Evolutionary conservation across 2,888 invertebrate genomes (phyloP).

Genomic region (Buathra laborator): DNA sequence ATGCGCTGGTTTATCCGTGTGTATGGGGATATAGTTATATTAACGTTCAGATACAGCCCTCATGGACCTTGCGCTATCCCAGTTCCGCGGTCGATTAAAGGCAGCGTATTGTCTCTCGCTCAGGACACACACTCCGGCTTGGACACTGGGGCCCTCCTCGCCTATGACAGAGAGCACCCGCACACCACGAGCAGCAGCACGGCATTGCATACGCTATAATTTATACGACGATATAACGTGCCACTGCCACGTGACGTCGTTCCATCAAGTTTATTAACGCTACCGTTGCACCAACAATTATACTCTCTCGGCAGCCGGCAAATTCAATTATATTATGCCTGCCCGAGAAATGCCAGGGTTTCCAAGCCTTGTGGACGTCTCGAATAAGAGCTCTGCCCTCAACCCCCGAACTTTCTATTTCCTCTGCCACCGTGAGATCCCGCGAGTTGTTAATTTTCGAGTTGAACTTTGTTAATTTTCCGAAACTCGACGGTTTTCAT

Average conservation of each 20-base stretch:
- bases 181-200: slow-evolving; percentile 9
- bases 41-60: background rate
- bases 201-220: slow-evolving; percentile 49
- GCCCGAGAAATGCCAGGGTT: slow-evolving; percentile 26
- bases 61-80: background rate
- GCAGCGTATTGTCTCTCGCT: slow-evolving; percentile 54
- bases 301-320: slow-evolving; percentile 54
- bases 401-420: background rate
- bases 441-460: background rate
- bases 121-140: slow-evolving; percentile 43
- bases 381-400: background rate
- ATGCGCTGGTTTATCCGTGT: background rate
- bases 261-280: slow-evolving; percentile 64
- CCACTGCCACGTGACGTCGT: slow-evolving; percentile 58
- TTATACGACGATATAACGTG: slow-evolving; percentile 59
- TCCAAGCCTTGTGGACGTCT: slow-evolving; percentile 28
- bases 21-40: background rate
- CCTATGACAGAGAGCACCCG: slow-evolving; percentile 25
- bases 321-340: slow-evolving; percentile 55
- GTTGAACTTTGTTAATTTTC: slow-evolving; percentile 21
- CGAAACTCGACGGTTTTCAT: background rate
- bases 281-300: slow-evolving; percentile 63
- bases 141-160: slow-evolving; percentile 28
- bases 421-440: background rate
- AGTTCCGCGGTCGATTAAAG: slow-evolving; percentile 51